Evolutionary conservation across 2,797 vertebrate species (phyloP).

Genomic region (Microctenopoma lineatum): DNA sequence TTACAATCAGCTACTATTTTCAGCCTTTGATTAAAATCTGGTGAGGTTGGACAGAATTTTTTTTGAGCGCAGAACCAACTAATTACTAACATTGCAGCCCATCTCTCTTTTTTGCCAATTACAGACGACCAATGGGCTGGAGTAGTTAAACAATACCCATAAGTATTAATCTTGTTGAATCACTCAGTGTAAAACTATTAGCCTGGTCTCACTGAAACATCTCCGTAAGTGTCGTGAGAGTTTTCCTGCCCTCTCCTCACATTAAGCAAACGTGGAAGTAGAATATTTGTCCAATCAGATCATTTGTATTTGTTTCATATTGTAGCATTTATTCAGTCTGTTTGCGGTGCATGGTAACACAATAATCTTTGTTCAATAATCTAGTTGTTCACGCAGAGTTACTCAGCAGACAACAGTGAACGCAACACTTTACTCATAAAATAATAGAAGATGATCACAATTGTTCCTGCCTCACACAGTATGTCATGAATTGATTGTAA

Average conservation of each 20-base stretch:
- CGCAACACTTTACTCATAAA: slow-evolving; percentile 46
- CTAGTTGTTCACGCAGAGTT: slow-evolving; percentile 31
- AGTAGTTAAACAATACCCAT: slow-evolving; percentile 78
- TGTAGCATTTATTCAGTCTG: slow-evolving; percentile 10
- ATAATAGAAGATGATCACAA: slow-evolving; percentile 69
- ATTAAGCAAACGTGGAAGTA: slow-evolving; percentile 5
- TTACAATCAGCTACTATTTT: slow-evolving; percentile 87
- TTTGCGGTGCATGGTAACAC: slow-evolving; percentile 28
- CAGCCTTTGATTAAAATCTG: slow-evolving; percentile 87
- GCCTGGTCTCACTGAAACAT: slow-evolving; percentile 72
- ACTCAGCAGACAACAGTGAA: slow-evolving; percentile 47
- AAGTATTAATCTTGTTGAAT: slow-evolving; percentile 79
- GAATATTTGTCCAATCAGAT: slow-evolving; percentile 32
- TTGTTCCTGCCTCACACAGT: slow-evolving; percentile 63
- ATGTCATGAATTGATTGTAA: slow-evolving; percentile 64
- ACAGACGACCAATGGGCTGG: slow-evolving; percentile 65
- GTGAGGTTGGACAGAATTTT: slow-evolving; percentile 79
- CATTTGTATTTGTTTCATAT: slow-evolving; percentile 38
- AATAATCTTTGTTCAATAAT: slow-evolving; percentile 49
- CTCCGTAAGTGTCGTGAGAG: slow-evolving; percentile 44
- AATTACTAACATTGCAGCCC: slow-evolving; percentile 81
- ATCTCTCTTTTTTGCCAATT: slow-evolving; percentile 59
- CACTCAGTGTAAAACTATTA: slow-evolving; percentile 67
- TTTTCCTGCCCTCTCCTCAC: slow-evolving; percentile 51
- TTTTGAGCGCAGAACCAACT: slow-evolving; percentile 77